Percentiles rank a stretch among this genome's conserved stretches.
Evolutionary conservation across 2,888 invertebrate species (phyloP).

Genomic region (Torymus auratus): DNA sequence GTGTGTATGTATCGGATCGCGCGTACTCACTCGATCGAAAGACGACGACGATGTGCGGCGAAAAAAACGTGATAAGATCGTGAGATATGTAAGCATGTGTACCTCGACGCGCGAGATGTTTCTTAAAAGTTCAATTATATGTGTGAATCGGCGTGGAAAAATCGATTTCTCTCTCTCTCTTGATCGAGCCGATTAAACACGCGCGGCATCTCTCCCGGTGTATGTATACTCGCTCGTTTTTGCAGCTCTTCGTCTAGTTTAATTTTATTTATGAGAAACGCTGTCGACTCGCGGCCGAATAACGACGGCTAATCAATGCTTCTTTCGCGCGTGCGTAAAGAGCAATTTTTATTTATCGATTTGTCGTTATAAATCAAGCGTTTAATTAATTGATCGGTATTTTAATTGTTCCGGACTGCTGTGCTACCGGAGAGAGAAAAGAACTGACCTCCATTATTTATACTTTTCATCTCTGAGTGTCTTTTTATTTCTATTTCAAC

Average conservation of each 20-base stretch:
- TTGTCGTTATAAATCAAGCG: conserved; percentile 44
- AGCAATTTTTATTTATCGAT: conserved; percentile 40
- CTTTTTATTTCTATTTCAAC: conserved; percentile 25
- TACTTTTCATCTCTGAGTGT: conserved; percentile 10
- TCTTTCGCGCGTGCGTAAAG: conserved; percentile 29
- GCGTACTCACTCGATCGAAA: background rate
- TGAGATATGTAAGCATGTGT: conserved; percentile 46
- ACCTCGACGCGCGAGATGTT: conserved; percentile 28
- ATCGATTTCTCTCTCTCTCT: conserved; percentile 11
- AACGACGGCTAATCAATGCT: conserved; percentile 29
- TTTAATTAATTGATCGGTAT: conserved; percentile 48
- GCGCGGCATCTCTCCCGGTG: background rate
- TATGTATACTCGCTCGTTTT: background rate
- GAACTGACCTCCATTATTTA: conserved; percentile 43
- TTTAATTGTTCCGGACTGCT: conserved; percentile 38
- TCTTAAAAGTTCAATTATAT: conserved; percentile 47
- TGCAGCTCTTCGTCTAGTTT: conserved; percentile 2
- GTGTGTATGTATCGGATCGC: conserved; percentile 8
- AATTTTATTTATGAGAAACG: conserved; percentile 22
- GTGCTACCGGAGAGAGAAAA: background rate
- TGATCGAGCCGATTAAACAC: background rate
- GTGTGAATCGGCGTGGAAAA: conserved; percentile 28
- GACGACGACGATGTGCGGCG: too few species aligned
- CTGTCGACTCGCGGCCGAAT: background rate
- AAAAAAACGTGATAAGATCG: conserved; percentile 44